Evolutionary conservation across 2,113 vertebrate genomes (phyloP), one percentile per base, ranked within the genome.

Genomic region (Ursus arctos): DNA sequence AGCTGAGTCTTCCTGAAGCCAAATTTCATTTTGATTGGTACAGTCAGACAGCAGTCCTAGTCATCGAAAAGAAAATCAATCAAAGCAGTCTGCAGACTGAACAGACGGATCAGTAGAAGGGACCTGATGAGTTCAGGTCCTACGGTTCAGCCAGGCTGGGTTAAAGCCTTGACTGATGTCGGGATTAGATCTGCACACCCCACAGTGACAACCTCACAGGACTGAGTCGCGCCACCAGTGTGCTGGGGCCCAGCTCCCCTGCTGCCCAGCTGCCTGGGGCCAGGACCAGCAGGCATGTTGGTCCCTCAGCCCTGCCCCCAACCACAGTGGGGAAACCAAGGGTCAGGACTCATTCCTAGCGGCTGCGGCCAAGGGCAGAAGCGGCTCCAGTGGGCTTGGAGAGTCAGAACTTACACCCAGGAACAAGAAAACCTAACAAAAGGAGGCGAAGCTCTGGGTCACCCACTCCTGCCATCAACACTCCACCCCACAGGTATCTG

Each of bases 11-110:
- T 95, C 59, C 92, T 57, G 28, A 77, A 95, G 96, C 82, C 95
- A 96, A 90, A 89, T 97, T 96, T 96, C 83, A 94, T 83, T 95
- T 92, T 97, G 90, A 97, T n/a, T 57, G 19, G 83, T 55, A 18
- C 51, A 71, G 36, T 65, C 31, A 85, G 51, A 86, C 9, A 82
- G 89, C 79, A 59, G 72, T 53, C 31, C 59, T 72, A 51, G 57
- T 91, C 51, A 40, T 2, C 4, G 43, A 22, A 31, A 57, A 67
- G 59, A 53, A 87, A 87, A 96, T 96, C 92, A 96, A 95, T 96
- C 92, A 59, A 86, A 93, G 82, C n/a, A 21, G 51, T 88, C 88
- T 96, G 93, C 63, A 43, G 59, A 47, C 88, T 83, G 47, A 87
- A 76, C 36, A 80, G 67, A 74, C 61, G 90, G 67, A 84, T 67